phyloP scores from a whole-genome alignment of 2,113 vertebrate genomes.

The Mus spicilegus region DNA sequence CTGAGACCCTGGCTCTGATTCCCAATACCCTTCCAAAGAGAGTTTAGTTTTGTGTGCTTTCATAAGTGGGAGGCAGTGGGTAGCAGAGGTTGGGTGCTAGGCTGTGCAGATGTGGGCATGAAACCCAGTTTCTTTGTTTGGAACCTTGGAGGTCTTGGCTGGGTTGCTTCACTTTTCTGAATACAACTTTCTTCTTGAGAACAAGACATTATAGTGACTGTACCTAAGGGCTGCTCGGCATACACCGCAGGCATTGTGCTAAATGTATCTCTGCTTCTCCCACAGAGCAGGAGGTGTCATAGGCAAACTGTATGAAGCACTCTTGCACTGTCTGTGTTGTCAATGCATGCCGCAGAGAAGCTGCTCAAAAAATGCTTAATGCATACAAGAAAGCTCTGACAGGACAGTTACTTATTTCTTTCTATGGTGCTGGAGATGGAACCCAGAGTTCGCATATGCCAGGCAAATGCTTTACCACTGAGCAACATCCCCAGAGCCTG shows the following conservation, averaged over 20 bases:
- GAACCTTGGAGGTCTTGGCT: not conserved
- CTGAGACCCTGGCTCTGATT: not conserved
- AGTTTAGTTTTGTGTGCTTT: not conserved
- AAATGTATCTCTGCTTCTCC: too few relatives aligned
- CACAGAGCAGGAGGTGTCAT: too few relatives aligned
- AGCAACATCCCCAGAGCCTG: not conserved
- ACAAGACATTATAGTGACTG: not conserved
- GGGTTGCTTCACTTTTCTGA: not conserved
- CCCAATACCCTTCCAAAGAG: not conserved
- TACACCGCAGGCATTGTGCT: not conserved
- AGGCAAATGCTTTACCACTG: not conserved
- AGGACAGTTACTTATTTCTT: not conserved
- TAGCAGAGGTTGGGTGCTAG: not conserved
- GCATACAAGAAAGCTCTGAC: not conserved
- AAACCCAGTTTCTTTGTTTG: not conserved
- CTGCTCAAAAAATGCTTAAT: conserved; percentile 3
- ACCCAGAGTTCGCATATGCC: not conserved
- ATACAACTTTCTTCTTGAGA: not conserved
- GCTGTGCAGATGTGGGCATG: not conserved
- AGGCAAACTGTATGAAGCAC: not conserved
- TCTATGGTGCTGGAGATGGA: not conserved
- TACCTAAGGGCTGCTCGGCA: not conserved
- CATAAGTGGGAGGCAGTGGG: not conserved
- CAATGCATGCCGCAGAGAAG: not conserved
- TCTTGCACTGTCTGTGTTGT: too few relatives aligned